Conservation (phyloP, 1,140 invertebrate species). For the Nebria ingens region DNA sequence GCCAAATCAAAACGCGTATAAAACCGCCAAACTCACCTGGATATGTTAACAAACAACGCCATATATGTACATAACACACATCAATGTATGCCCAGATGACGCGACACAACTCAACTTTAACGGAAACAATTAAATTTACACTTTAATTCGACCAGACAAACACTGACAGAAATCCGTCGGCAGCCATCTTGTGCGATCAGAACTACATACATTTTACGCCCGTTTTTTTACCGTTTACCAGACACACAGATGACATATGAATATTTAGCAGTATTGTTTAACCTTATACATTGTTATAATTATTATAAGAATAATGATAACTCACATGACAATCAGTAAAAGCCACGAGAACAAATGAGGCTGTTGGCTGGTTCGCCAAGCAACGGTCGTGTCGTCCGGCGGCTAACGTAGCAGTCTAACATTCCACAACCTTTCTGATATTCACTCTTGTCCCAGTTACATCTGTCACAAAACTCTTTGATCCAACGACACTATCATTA, state of each 20-base stretch:
- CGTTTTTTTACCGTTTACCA: slow-evolving; percentile 13
- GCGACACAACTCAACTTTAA: not conserved
- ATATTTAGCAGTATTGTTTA: slow-evolving; percentile 11
- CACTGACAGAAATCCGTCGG: slow-evolving; percentile 28
- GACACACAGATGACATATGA: not conserved
- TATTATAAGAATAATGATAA: slow-evolving; percentile 16
- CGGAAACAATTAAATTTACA: not conserved
- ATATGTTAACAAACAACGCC: not conserved
- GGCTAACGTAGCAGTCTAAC: slow-evolving; percentile 14
- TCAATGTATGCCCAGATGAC: not conserved
- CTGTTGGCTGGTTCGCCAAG: slow-evolving; percentile 12
- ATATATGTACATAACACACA: not conserved
- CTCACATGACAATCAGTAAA: slow-evolving; percentile 17
- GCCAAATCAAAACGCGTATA: not conserved
- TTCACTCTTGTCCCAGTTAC: not conserved
- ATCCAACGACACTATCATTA: not conserved
- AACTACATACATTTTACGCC: slow-evolving; percentile 15
- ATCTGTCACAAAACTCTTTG: not conserved
- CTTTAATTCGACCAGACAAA: not conserved
- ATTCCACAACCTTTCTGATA: slow-evolving; percentile 15
- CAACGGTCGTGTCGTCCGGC: slow-evolving; percentile 18
- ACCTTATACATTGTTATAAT: slow-evolving; percentile 10
- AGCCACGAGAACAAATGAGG: slow-evolving; percentile 14
- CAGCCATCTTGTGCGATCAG: slow-evolving; percentile 32
- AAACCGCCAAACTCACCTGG: not conserved